phyloP scores from a whole-genome alignment of 2,113 vertebrate species.

The Pseudonaja textilis region DNA sequence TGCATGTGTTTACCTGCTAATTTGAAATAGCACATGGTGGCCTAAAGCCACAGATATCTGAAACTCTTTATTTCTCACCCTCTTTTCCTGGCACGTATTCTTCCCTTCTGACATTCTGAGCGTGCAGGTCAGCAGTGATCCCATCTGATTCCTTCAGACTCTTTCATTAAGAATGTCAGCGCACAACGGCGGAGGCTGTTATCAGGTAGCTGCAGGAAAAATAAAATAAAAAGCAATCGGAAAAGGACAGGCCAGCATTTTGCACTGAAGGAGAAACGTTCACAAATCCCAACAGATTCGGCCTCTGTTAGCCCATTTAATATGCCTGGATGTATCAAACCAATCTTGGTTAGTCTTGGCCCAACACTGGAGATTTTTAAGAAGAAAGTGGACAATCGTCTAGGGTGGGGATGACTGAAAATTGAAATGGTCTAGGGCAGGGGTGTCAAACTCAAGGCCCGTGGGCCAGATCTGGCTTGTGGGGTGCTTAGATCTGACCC shows the following conservation, averaged over 20 bases:
- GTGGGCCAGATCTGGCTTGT: no score
- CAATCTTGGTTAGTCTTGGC: not conserved
- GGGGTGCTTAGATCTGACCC: no score
- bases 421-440: not conserved
- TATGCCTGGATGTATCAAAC: slow-evolving; percentile 18
- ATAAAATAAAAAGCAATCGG: slow-evolving; percentile 32
- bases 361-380: not conserved
- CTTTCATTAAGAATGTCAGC: slow-evolving; percentile 60
- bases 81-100: slow-evolving; percentile 39
- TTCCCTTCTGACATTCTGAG: slow-evolving; percentile 54
- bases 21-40: slow-evolving; percentile 62
- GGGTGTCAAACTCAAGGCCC: no score
- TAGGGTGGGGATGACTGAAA: not conserved
- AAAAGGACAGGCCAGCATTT: slow-evolving; percentile 33
- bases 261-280: slow-evolving; percentile 39
- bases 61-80: slow-evolving; percentile 65
- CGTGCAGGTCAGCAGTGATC: slow-evolving; percentile 51
- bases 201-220: slow-evolving; percentile 42
- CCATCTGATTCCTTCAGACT: slow-evolving; percentile 55
- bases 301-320: slow-evolving; percentile 15
- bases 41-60: slow-evolving; percentile 46
- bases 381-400: not conserved
- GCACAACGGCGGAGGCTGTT: slow-evolving; percentile 42
- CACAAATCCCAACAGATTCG: slow-evolving; percentile 54
- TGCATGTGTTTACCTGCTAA: slow-evolving; percentile 54